Conservation (phyloP, 2,888 invertebrate species). For the Himalopsyche anomala region DNA sequence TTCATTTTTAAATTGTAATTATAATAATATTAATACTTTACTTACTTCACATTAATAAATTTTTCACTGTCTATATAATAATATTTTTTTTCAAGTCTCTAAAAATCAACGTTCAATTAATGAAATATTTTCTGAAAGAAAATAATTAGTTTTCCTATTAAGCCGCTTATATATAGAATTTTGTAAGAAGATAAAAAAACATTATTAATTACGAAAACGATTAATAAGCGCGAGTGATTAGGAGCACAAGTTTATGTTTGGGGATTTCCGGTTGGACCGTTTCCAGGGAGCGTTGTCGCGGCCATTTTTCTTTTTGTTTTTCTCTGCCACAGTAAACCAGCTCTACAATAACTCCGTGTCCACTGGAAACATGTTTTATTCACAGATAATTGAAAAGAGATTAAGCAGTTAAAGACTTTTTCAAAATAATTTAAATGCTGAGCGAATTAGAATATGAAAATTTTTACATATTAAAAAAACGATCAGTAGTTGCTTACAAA, state of each 20-base stretch:
- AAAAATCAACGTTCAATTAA: too few species aligned
- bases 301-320: slow-evolving; percentile 20
- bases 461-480: too few species aligned
- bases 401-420: neutral
- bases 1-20: too few species aligned
- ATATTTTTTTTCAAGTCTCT: too few species aligned
- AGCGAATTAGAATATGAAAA: too few species aligned
- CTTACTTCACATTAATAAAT: too few species aligned
- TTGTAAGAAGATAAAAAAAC: neutral
- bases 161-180: neutral
- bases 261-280: slow-evolving; percentile 34
- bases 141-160: too few species aligned
- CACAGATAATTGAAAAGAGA: slow-evolving; percentile 24
- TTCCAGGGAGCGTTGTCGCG: slow-evolving; percentile 24
- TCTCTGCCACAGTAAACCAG: slow-evolving; percentile 14
- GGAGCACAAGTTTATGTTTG: slow-evolving; percentile 37
- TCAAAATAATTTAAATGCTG: too few species aligned
- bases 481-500: too few species aligned
- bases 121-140: too few species aligned
- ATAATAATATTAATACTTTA: too few species aligned
- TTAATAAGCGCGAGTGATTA: slow-evolving; percentile 34
- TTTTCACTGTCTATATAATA: too few species aligned
- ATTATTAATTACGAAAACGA: slow-evolving; percentile 27
- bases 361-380: neutral
- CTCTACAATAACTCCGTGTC: slow-evolving; percentile 7